Base-by-base conservation (phyloP, 2,797 vertebrate species). In the Sebastes cheni region DNA sequence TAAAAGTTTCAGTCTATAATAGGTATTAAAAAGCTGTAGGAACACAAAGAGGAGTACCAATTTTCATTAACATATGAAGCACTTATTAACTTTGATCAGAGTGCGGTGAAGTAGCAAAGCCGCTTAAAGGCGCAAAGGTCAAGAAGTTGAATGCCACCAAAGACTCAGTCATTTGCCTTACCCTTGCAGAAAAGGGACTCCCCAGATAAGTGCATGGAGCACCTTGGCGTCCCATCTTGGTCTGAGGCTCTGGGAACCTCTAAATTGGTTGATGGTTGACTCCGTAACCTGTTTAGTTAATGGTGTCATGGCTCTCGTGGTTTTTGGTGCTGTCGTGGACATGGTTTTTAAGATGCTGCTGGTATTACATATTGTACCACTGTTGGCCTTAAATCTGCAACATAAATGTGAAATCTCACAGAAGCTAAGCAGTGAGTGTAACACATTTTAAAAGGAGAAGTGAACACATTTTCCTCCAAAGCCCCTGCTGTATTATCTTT, bases 21-120 rank as follows among this genome's bases (percentile, higher is more conserved):
- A 96, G 96, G 95, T 96, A 96, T 96, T 96, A 96, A 96, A 96
- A 96, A 96, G 94, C 95, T 95, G 96, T 95, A 93, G 90, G 91
- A 95, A 96, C 94, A 96, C 95, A 96, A 96, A 95, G 95, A 96
- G 89, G 93, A 94, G 94, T 94, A 94, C 94, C 94, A 93, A 93
- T 95, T 95, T 96, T 96, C 95, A 96, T 96, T 96, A 96, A 96
- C 96, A 96, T 95, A 95, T 94, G 94, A 94, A 95, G 93, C 95
- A 93, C 95, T 96, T 96, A 97, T 96, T 96, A 96, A 95, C 94
- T 95, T 95, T 95, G 95, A 96, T 96, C 95, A 93, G 94, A 96
- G 93, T 92, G 93, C 94, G 91, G 93, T 94, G 93, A 94, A 96
- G 94, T 92, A 95, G 95, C 92, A 96, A 97, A 97, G 95, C 95